A percentile compares a stretch with the other conserved stretches of the same genome.
Conservation (phyloP, 2,797 vertebrate species). For the Gymnothorax javanicus region DNA sequence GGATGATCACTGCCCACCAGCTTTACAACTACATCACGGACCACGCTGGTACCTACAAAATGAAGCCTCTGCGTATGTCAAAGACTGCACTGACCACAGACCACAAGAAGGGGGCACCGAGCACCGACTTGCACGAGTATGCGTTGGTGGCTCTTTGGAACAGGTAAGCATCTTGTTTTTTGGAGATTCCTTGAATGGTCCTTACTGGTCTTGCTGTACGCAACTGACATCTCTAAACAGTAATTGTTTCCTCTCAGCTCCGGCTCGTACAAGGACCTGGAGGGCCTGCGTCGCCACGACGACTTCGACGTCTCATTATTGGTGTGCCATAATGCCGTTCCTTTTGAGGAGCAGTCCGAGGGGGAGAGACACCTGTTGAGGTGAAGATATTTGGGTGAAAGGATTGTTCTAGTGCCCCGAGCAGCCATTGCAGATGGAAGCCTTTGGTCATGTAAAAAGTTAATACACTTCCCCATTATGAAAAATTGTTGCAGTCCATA, state of each 20-base stretch:
- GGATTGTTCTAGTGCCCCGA: not conserved
- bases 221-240: not conserved
- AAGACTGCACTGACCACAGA: constrained; percentile 68
- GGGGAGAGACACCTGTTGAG: constrained; percentile 88
- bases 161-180: constrained; percentile 70
- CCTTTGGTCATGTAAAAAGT: not conserved
- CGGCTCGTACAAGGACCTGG: constrained; percentile 90
- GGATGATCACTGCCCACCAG: constrained; percentile 95
- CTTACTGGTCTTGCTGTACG: not conserved
- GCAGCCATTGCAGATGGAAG: not conserved
- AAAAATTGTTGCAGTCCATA: not conserved
- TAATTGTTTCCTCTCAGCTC: constrained; percentile 64
- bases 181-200: not conserved
- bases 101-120: constrained; percentile 77
- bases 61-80: constrained; percentile 96
- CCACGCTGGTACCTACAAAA: constrained; percentile 90
- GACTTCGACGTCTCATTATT: constrained; percentile 96
- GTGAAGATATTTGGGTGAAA: constrained; percentile 60
- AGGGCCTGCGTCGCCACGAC: constrained; percentile 91
- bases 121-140: constrained; percentile 87
- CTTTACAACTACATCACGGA: constrained; percentile 98
- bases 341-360: constrained; percentile 95
- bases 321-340: constrained; percentile 89
- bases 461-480: not conserved
- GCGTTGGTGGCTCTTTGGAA: constrained; percentile 95